Percentiles rank a stretch among this genome's conserved stretches.
phyloP scores from a whole-genome alignment of 2,797 vertebrate species.

The Neomorphus geoffroyi region DNA sequence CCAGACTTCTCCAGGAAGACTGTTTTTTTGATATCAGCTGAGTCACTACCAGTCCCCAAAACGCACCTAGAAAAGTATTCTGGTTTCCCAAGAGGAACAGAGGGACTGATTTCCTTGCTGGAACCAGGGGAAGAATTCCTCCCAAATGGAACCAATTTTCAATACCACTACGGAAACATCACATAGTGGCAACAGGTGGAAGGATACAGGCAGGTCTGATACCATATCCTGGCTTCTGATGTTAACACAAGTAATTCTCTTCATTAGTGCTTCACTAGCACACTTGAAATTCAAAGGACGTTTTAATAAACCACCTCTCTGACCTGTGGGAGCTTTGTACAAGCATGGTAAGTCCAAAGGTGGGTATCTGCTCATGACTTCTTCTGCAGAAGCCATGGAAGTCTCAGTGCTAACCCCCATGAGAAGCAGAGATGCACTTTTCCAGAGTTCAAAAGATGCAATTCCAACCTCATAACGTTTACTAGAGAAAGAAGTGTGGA shows the following conservation, averaged over 20 bases:
- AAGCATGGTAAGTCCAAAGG: neutral
- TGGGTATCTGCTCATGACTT: neutral
- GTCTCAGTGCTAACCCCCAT: neutral
- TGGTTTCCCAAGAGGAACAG: neutral
- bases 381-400: neutral
- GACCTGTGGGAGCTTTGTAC: neutral
- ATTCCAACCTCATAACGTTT: neutral
- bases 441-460: neutral
- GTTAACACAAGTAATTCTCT: neutral
- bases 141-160: neutral
- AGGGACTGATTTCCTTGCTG: neutral
- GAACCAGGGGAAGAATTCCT: neutral
- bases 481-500: neutral
- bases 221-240: neutral
- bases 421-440: neutral
- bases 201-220: neutral
- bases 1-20: neutral
- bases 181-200: no score
- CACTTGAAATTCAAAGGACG: neutral
- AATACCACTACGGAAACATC: neutral
- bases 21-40: neutral
- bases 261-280: neutral
- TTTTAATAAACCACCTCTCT: neutral
- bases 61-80: neutral
- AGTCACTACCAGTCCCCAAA: neutral